Evolutionary conservation across 2,797 vertebrate species (phyloP).

Genomic region (Thripadectes ignobilis): DNA sequence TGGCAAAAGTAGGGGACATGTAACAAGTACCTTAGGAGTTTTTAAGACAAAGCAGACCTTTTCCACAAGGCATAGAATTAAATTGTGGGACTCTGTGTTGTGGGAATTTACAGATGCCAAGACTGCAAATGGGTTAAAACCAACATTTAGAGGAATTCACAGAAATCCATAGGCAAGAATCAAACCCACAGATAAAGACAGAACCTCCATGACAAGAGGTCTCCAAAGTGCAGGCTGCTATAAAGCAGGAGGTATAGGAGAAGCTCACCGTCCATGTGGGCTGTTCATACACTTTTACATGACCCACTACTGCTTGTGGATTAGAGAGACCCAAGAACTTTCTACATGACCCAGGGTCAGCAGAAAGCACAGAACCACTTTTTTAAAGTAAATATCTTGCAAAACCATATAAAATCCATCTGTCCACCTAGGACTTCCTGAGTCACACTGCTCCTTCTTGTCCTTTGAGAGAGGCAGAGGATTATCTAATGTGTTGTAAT

Average conservation of each 20-base stretch:
- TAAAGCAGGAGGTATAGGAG: not conserved
- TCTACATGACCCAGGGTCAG: not conserved
- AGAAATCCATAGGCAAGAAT: not conserved
- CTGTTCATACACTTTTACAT: not conserved
- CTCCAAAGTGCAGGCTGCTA: not conserved
- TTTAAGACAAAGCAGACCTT: not conserved
- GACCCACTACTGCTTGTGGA: not conserved
- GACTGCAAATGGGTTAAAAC: not conserved
- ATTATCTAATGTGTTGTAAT: not conserved
- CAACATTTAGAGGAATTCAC: not conserved
- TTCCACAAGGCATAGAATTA: not conserved
- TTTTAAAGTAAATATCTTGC: not conserved
- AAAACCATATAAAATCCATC: not conserved
- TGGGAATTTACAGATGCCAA: not conserved
- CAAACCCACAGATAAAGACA: not conserved
- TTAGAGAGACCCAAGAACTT: not conserved
- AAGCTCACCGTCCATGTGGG: not conserved
- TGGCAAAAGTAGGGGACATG: not conserved
- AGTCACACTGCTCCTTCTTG: not conserved
- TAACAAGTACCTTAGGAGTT: not conserved
- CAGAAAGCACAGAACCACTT: accelerated
- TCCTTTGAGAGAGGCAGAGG: not conserved
- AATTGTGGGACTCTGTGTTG: not conserved
- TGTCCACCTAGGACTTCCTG: not conserved
- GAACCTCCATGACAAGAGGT: not conserved